These are phyloP conservation scores for Drosophila yakuba DNA, from an alignment of 1,140 invertebrate genomes.

Conservation along the genomic window DNA sequence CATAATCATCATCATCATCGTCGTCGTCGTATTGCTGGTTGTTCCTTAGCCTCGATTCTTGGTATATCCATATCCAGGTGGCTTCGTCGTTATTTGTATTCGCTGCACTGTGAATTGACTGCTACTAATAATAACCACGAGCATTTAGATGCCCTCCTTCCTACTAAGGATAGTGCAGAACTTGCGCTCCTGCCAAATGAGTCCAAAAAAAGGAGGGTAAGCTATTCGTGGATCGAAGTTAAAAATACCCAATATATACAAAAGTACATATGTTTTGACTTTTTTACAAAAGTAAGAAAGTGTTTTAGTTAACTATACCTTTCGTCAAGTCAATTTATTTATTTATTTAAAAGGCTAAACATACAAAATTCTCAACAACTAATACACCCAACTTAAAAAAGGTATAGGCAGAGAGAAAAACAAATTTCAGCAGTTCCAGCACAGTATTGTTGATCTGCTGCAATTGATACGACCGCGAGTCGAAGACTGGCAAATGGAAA, in stretches of 20 bases:
- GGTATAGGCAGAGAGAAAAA: constrained; percentile 8
- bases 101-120: constrained; percentile 76
- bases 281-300: too few relatives aligned
- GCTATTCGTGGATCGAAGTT: background rate
- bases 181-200: constrained; percentile 26
- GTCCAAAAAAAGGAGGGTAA: constrained; percentile 23
- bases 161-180: constrained; percentile 20
- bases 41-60: constrained; percentile 2
- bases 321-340: too few relatives aligned
- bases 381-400: background rate
- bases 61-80: constrained; percentile 44
- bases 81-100: constrained; percentile 72
- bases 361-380: background rate
- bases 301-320: too few relatives aligned
- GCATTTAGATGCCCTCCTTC: constrained; percentile 49
- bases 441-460: constrained; percentile 51
- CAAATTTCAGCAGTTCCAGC: constrained; percentile 58
- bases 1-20: constrained; percentile 66
- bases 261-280: background rate
- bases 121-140: constrained; percentile 75
- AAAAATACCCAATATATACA: background rate
- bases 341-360: too few relatives aligned
- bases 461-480: constrained; percentile 60
- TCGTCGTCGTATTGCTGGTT: background rate
- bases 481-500: constrained; percentile 64